These are phyloP conservation scores for Heliangelus exortis DNA, from an alignment of 2,797 vertebrate genomes.

Conservation along the genomic window DNA sequence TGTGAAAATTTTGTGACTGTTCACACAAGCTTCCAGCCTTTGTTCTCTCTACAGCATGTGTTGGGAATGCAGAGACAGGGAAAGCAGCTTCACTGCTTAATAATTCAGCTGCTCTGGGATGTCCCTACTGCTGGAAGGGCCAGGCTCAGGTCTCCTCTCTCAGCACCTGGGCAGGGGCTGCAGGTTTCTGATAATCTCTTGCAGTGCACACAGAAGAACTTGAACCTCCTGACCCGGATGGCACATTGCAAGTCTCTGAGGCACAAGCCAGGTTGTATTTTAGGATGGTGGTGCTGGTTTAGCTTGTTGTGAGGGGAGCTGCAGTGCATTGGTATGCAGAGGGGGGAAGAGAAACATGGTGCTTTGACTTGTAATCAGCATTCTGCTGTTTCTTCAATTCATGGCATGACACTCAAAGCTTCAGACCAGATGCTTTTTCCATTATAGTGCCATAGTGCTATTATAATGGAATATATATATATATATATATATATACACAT, in stretches of 20 bases:
- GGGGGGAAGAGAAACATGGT: background rate
- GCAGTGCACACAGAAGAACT: background rate
- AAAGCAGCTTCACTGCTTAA: slow-evolving; percentile 19
- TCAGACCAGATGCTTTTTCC: background rate
- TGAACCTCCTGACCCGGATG: background rate
- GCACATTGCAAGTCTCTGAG: background rate
- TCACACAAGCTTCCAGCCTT: background rate
- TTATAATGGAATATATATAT: too few species aligned
- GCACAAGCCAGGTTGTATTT: background rate
- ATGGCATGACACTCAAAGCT: background rate
- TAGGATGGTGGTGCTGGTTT: background rate
- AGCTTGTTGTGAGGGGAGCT: background rate
- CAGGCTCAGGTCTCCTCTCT: background rate
- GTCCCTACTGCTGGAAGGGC: accelerated
- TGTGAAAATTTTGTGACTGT: slow-evolving; percentile 26
- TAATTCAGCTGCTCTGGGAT: slow-evolving; percentile 44
- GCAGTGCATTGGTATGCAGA: background rate
- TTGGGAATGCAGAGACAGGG: slow-evolving; percentile 8
- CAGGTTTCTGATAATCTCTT: background rate
- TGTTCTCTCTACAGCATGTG: background rate
- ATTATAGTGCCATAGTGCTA: background rate
- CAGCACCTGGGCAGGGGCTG: background rate
- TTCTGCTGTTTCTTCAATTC: background rate
- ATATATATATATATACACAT: too few species aligned
- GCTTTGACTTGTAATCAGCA: background rate